Base-by-base conservation (phyloP, 2,888 invertebrate genomes). In the Rhamnusium bicolor region DNA sequence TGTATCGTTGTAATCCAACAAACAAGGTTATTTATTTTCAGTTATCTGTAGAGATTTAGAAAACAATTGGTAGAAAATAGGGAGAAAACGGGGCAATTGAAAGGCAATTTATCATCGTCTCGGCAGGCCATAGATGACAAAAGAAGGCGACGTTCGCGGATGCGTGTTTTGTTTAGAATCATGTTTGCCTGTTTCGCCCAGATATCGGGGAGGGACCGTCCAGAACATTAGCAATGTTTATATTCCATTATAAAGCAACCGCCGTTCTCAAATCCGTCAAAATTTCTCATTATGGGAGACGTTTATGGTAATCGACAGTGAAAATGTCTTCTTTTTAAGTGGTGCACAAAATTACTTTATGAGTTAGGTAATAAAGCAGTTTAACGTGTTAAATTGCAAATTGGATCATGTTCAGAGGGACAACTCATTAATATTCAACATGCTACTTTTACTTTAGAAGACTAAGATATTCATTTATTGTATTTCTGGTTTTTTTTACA, bases 71-170 rank as follows among this genome's bases (percentile, higher is more conserved):
- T 69, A 73, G 73, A 80, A 75, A 79, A 79, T 77, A 73, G 78
- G 77, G 79, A 80, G 80, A 78, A 81, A 83, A 78, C 79, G 79
- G 74, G 73, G 80, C 85, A 86, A 87, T 87, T 85, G 86, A 86
- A 86, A 82, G 82, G 86, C 86, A 86, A 87, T 87, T 86, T 87
- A 87, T 87, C 87, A 87, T 86, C 86, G 84, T 85, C 85, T 83
- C 78, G 85, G 84, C 86, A 87, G 86, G 85, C 86, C 82, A 81
- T 80, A 81, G 83, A 77, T 80, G 83, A 86, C 85, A 86, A 86
- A 86, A 85, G 85, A 85, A 85, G 82, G 80, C 82, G 82, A 76
- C 83, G 80, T 81, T 81, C 80, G 81, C 79, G 81, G 82, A 83
- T 81, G 83, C 80, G 81, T 85, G 85, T 86, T 86, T 86, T 86